phyloP scores from a whole-genome alignment of 2,888 invertebrate species.

The Drosophila borealis region DNA sequence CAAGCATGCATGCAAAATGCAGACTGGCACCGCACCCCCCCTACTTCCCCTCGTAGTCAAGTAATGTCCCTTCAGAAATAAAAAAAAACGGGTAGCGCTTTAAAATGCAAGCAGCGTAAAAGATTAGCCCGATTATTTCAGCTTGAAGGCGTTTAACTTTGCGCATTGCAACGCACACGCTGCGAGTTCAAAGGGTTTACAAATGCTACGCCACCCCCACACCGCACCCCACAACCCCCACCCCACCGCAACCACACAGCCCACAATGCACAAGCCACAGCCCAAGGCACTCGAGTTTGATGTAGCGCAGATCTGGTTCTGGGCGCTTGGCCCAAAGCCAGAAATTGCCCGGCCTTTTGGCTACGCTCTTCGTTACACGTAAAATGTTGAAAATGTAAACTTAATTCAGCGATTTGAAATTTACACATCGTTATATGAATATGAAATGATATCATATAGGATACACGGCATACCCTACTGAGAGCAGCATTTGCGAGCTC shows the following conservation, averaged over 20 bases:
- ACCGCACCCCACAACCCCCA: background rate
- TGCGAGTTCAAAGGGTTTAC: slow-evolving; percentile 76
- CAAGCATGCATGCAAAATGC: slow-evolving; percentile 69
- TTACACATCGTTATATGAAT: slow-evolving; percentile 74
- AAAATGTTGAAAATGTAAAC: slow-evolving; percentile 39
- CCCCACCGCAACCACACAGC: too few relatives aligned
- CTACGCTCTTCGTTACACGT: slow-evolving; percentile 44
- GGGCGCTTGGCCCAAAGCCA: slow-evolving; percentile 29
- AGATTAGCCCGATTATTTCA: slow-evolving; percentile 80
- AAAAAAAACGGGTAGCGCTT: slow-evolving; percentile 59
- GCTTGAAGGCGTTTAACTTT: slow-evolving; percentile 65
- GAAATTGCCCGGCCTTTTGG: slow-evolving; percentile 27
- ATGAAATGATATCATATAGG: slow-evolving; percentile 40
- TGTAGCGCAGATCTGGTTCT: slow-evolving; percentile 19
- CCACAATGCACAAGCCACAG: too few relatives aligned
- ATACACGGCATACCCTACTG: background rate
- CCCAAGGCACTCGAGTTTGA: slow-evolving; percentile 44
- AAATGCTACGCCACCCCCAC: slow-evolving; percentile 1
- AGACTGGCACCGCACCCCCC: slow-evolving; percentile 14
- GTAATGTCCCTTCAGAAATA: background rate
- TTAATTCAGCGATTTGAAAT: slow-evolving; percentile 65
- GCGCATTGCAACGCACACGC: slow-evolving; percentile 54
- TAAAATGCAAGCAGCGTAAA: slow-evolving; percentile 83
- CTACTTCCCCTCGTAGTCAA: background rate
- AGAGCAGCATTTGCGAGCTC: background rate